Evolutionary conservation across 2,113 vertebrate genomes (phyloP).

Genomic region (Trogon melanurus): DNA sequence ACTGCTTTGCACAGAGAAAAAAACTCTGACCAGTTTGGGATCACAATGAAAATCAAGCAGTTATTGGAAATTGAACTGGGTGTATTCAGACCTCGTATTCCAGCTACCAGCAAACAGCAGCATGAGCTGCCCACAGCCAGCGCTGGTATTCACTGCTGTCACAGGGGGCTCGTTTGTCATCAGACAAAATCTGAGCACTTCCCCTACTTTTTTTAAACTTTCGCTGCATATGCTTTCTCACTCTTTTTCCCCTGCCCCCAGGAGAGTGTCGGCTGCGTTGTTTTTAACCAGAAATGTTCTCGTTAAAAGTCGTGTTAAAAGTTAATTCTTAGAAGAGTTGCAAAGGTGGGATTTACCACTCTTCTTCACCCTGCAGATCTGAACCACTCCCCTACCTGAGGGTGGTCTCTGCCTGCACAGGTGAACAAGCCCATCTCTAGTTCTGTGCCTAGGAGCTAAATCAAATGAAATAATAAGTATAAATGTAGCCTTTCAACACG

Average conservation of each 20-base stretch:
- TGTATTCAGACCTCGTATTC: background rate
- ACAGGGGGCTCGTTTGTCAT: accelerated
- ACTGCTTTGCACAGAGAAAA: background rate
- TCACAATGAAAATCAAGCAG: background rate
- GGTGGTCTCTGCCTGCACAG: background rate
- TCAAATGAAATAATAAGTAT: background rate
- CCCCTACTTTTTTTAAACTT: background rate
- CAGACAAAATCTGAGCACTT: background rate
- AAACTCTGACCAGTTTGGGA: background rate
- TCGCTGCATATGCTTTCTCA: background rate
- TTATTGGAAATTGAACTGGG: background rate
- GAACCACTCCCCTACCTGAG: background rate
- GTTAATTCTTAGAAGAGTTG: background rate
- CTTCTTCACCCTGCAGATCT: background rate
- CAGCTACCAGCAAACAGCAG: background rate
- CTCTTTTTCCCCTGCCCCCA: background rate
- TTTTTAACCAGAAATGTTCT: background rate
- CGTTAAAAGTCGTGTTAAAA: background rate
- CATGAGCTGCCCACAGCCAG: background rate
- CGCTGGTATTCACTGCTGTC: background rate
- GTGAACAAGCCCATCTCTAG: background rate
- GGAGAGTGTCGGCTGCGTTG: background rate
- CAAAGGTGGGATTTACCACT: background rate
- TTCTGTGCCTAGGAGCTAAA: background rate
- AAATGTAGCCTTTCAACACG: background rate